Evolutionary conservation across 1,140 invertebrate species (phyloP), one percentile per base, ranked within the genome.

Genomic region (Pogonognathellus flavescens): DNA sequence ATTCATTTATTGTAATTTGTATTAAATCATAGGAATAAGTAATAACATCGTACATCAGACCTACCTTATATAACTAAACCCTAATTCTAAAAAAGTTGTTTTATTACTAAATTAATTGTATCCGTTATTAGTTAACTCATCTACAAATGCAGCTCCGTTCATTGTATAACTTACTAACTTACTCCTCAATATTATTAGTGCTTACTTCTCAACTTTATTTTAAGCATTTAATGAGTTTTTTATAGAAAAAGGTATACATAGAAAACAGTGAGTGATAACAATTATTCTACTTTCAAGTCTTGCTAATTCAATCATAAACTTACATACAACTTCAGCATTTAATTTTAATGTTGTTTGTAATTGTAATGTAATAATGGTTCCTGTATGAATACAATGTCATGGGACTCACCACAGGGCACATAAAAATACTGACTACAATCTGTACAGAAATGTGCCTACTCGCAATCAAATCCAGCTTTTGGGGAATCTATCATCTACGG

Each of bases 341-440:
- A 49, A n/a, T 76, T 76, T 41, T 31, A 49, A 25, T 50, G 41
- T 31, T 18, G 70, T 31, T n/a, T n/a, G n/a, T 49, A 31, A 16
- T 49, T n/a, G n/a, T n/a, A n/a, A 49, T 50, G 18, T 18, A 41
- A 76, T 49, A 18, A 20, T 41, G 41, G 31, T 50, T 50, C 41
- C 8, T 16, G 70, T 49, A 49, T 50, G 31, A 76, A 49, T 50
- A 49, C 70, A 66, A 14, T 76, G 70, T 76, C 70, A 76, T 76
- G 70, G 70, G 70, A 76, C 31, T 76, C 70, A 57, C 31, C 53
- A 41, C 41, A 50, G 70, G 70, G 70, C 70, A 50, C 70, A 76
- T 49, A 49, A 76, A 76, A 76, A 76, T 76, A 76, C 70, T 76
- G 70, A 76, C 70, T 76, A 76, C 70, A 76, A 76, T 76, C 70